These are phyloP conservation scores for Heliconius hermathena DNA, from an alignment of 1,140 invertebrate species.

Conservation along the genomic window DNA sequence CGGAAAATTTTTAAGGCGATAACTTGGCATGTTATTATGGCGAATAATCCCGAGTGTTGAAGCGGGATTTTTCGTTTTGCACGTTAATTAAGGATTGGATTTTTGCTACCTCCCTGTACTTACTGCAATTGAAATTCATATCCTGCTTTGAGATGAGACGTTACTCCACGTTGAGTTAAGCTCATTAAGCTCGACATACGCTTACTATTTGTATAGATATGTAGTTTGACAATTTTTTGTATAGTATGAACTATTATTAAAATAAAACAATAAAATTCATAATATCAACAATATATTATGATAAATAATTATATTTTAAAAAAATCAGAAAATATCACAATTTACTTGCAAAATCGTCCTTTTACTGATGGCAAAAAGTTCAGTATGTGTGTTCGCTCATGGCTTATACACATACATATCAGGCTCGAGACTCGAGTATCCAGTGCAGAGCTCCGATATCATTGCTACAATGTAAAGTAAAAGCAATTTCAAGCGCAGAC, in stretches of 20 bases:
- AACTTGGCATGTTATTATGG: constrained; percentile 55
- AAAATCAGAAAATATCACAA: constrained; percentile 24
- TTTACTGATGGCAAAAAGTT: constrained; percentile 42
- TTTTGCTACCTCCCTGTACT: constrained; percentile 19
- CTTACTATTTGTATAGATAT: not conserved
- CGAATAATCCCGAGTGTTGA: constrained; percentile 45
- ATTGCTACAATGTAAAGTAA: constrained; percentile 71
- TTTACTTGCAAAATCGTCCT: constrained; percentile 25
- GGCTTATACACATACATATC: constrained; percentile 49
- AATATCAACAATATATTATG: not conserved
- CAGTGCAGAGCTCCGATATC: constrained; percentile 66
- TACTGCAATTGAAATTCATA: constrained; percentile 20
- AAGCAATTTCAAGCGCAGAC: constrained; percentile 73
- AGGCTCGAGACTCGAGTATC: constrained; percentile 46
- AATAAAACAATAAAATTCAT: no score
- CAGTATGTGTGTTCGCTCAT: constrained; percentile 36
- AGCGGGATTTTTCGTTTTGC: constrained; percentile 33
- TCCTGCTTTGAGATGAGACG: not conserved
- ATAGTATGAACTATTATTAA: no score
- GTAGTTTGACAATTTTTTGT: not conserved
- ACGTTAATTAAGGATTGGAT: constrained; percentile 36
- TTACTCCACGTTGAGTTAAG: not conserved
- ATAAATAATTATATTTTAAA: no score
- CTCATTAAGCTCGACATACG: not conserved
- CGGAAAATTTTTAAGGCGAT: constrained; percentile 55